Evolutionary conservation across 2,113 vertebrate genomes (phyloP).

Genomic region (Dendropsophus ebraccatus): DNA sequence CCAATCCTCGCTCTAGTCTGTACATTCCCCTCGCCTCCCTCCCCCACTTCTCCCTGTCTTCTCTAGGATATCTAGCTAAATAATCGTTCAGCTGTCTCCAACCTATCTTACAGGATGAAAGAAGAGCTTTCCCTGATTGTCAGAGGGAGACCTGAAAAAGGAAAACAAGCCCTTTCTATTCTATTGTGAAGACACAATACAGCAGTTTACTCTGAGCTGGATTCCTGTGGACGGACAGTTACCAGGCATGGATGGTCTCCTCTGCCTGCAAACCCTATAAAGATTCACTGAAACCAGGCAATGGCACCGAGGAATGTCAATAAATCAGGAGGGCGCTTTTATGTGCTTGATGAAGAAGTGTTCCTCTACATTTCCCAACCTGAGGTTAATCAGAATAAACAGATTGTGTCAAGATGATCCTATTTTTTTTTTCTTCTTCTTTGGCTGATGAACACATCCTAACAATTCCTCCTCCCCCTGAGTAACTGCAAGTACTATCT

Average conservation of each 20-base stretch:
- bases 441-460: background rate
- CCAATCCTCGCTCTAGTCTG: constrained; percentile 78
- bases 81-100: constrained; percentile 69
- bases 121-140: constrained; percentile 66
- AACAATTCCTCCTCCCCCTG: too few relatives aligned
- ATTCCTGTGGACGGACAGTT: constrained; percentile 1
- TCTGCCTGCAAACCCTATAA: background rate
- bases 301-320: constrained; percentile 28
- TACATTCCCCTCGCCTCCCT: constrained; percentile 67
- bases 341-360: background rate
- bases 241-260: background rate
- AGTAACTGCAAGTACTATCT: background rate
- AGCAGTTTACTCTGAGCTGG: background rate
- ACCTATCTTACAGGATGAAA: constrained; percentile 68
- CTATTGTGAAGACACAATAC: background rate
- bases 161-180: constrained; percentile 27
- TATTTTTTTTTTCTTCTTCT: background rate
- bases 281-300: constrained; percentile 2
- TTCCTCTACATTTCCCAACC: background rate
- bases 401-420: background rate
- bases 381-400: background rate
- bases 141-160: constrained; percentile 59
- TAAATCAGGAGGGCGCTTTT: background rate
- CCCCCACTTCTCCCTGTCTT: constrained; percentile 54
- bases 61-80: constrained; percentile 60